A percentile compares a stretch with the other conserved stretches of the same genome.
Conservation (phyloP, 2,797 vertebrate genomes). For the Aplochiton taeniatus region DNA sequence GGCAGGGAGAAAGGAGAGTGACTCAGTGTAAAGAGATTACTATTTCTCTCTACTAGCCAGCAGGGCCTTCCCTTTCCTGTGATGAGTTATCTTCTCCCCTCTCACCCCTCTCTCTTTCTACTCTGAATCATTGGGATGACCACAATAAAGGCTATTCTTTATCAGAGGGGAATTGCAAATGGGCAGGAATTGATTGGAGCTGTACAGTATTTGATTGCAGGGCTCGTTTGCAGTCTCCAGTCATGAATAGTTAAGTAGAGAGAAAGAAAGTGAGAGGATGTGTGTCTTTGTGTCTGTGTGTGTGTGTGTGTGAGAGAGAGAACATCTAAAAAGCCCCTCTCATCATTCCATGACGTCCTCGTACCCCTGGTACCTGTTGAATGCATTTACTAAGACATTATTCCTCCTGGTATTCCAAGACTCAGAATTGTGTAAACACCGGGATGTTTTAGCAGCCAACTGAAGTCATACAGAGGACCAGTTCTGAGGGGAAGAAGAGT, state of each 20-base stretch:
- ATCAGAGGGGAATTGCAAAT: conserved; percentile 63
- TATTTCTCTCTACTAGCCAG: too few relatives aligned
- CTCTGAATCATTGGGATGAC: conserved; percentile 58
- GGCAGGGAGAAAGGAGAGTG: too few relatives aligned
- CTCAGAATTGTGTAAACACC: too few relatives aligned
- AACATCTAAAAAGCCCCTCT: too few relatives aligned
- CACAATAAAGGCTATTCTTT: conserved; percentile 56
- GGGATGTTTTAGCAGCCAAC: too few relatives aligned
- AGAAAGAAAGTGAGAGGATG: conserved; percentile 2
- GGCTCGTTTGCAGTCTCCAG: conserved; percentile 19
- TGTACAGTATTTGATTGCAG: conserved; percentile 57
- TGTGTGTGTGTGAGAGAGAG: conserved; percentile 5
- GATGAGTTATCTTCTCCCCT: neutral
- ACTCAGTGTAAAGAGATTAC: too few relatives aligned
- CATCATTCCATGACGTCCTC: too few relatives aligned
- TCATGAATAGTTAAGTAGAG: conserved; percentile 43
- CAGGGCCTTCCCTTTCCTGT: conserved; percentile 1
- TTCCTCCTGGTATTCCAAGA: too few relatives aligned
- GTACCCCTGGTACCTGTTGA: too few relatives aligned
- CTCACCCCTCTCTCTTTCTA: conserved; percentile 23
- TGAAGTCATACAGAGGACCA: too few relatives aligned
- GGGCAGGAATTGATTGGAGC: conserved; percentile 59
- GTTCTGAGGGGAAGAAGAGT: too few relatives aligned
- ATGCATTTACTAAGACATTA: too few relatives aligned
- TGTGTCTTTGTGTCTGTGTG: neutral